Evolutionary conservation across 2,797 vertebrate species (phyloP).

Genomic region (Crenuchus spilurus): DNA sequence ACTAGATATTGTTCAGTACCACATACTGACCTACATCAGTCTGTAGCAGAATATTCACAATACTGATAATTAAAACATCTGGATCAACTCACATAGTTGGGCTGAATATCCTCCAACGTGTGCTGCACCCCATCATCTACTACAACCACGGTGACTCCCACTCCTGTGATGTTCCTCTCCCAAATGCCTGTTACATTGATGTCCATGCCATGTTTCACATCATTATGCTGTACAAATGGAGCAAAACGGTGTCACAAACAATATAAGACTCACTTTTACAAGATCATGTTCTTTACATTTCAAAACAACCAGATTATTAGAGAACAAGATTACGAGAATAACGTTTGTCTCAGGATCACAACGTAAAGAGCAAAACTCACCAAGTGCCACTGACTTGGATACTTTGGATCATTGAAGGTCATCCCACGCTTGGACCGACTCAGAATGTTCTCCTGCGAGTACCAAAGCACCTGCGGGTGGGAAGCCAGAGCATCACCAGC

Average conservation of each 20-base stretch:
- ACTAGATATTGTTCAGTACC: too few species aligned
- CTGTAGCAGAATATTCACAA: too few species aligned
- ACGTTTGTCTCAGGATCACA: too few species aligned
- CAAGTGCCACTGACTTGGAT: constrained; percentile 95
- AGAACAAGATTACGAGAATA: too few species aligned
- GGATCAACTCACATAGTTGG: constrained; percentile 87
- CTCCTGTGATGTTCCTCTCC: constrained; percentile 92
- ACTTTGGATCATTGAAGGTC: constrained; percentile 94
- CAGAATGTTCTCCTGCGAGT: constrained; percentile 87
- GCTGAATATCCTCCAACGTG: constrained; percentile 89
- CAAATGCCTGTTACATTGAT: constrained; percentile 97
- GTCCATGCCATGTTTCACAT: constrained; percentile 85
- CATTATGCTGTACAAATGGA: constrained; percentile 82
- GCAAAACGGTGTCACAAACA: too few species aligned
- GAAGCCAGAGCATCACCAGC: constrained; percentile 75
- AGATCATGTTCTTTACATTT: too few species aligned
- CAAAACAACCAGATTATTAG: too few species aligned
- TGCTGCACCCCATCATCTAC: constrained; percentile 95
- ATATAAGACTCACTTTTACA: too few species aligned
- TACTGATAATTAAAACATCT: background rate
- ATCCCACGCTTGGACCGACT: constrained; percentile 89
- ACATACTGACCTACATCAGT: too few species aligned
- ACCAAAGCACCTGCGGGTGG: constrained; percentile 88
- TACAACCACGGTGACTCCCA: constrained; percentile 92
- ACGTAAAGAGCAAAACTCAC: too few species aligned